These are phyloP conservation scores for Hirundichthys speculiger DNA, from an alignment of 2,113 vertebrate species.

Conservation along the genomic window DNA sequence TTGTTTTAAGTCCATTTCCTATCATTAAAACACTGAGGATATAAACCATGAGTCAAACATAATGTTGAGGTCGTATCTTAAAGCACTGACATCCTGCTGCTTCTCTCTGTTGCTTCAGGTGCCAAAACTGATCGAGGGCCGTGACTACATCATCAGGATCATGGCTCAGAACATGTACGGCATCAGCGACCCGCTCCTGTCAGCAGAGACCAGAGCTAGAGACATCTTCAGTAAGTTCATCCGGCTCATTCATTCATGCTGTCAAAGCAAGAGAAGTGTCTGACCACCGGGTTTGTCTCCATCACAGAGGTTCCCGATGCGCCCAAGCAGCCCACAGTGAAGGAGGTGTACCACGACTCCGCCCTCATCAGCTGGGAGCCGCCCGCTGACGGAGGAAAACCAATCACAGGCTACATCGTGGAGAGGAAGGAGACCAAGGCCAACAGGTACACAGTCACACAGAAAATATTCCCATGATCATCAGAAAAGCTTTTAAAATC, in stretches of 20 bases:
- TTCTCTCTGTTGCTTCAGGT: conserved; percentile 53
- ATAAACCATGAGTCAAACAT: neutral
- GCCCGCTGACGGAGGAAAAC: conserved; percentile 95
- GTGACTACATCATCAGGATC: conserved; percentile 95
- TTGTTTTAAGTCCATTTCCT: no score
- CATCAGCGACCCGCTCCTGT: conserved; percentile 93
- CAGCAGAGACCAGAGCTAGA: conserved; percentile 91
- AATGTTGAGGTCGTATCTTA: no score
- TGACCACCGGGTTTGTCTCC: conserved; percentile 35
- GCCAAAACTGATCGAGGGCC: conserved; percentile 95
- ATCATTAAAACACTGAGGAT: no score
- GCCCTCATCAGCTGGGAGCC: conserved; percentile 93
- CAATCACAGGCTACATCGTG: conserved; percentile 94
- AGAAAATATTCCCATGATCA: neutral
- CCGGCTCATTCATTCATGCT: neutral
- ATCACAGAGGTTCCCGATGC: conserved; percentile 92
- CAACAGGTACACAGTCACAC: conserved; percentile 81
- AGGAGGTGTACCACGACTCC: conserved; percentile 91
- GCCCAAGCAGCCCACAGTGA: conserved; percentile 90
- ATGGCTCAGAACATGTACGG: conserved; percentile 96
- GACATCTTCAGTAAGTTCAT: conserved; percentile 92
- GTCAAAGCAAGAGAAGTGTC: neutral
- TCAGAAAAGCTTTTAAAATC: neutral
- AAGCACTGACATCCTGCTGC: neutral
- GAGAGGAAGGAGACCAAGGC: conserved; percentile 98